Evolutionary conservation across 2,797 vertebrate species (phyloP).

Genomic region (Mico argentatus): DNA sequence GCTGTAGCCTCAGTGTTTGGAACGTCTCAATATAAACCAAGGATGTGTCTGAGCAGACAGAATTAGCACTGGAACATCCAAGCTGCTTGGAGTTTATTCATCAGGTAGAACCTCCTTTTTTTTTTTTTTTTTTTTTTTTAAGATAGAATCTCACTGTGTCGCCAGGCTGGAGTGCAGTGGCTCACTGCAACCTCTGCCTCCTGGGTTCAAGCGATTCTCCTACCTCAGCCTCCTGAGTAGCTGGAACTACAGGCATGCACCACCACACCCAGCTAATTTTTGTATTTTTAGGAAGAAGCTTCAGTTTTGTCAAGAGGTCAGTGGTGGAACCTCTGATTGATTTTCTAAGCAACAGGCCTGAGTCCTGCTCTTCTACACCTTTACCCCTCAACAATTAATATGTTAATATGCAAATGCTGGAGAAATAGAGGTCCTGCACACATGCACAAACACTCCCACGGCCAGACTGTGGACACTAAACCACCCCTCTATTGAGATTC

Average conservation of each 20-base stretch:
- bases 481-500: background rate
- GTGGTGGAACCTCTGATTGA: background rate
- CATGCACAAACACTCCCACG: too few relatives aligned
- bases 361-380: background rate
- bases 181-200: too few relatives aligned
- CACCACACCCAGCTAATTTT: too few relatives aligned
- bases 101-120: background rate
- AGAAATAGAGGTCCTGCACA: background rate
- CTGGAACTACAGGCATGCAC: too few relatives aligned
- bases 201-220: too few relatives aligned
- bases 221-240: too few relatives aligned
- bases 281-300: background rate
- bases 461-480: background rate
- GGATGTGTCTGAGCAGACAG: background rate
- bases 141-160: too few relatives aligned
- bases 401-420: background rate
- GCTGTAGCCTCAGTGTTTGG: background rate
- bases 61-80: rapidly evolving
- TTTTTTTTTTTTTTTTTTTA: too few relatives aligned
- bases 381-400: background rate
- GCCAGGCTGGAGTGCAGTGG: too few relatives aligned
- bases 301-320: background rate
- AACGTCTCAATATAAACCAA: background rate
- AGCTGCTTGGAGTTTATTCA: background rate
- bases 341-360: background rate